A percentile compares a stretch with the other conserved stretches of the same genome.
Evolutionary conservation across 2,113 vertebrate species (phyloP).

Genomic region (Nipponia nippon): DNA sequence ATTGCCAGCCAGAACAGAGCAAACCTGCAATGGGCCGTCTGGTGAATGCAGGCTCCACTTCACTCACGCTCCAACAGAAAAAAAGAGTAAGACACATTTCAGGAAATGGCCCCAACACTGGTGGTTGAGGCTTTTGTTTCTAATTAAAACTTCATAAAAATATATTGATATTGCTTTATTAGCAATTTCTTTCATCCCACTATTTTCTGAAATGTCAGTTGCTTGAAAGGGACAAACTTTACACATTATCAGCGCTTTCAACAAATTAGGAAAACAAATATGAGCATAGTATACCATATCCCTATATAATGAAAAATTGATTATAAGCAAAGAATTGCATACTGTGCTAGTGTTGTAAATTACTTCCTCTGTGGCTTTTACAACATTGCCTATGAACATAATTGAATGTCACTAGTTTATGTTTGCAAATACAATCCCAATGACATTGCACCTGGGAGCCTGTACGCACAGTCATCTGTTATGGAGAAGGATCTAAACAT

Average conservation of each 20-base stretch:
- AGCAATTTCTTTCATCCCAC: neutral
- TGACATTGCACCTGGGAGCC: slow-evolving; percentile 73
- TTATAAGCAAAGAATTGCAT: slow-evolving; percentile 69
- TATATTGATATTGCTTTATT: neutral
- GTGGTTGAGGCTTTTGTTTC: neutral
- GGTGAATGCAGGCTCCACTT: neutral
- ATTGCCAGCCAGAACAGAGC: neutral
- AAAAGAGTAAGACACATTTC: neutral
- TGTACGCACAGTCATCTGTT: slow-evolving; percentile 51
- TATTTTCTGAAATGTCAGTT: slow-evolving; percentile 56
- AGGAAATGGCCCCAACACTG: neutral
- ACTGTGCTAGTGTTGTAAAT: slow-evolving; percentile 67
- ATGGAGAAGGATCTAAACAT: slow-evolving; percentile 65
- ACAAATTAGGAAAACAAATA: slow-evolving; percentile 62
- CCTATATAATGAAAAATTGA: slow-evolving; percentile 70
- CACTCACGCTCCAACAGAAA: neutral
- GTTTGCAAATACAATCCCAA: slow-evolving; percentile 73
- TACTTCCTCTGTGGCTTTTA: slow-evolving; percentile 76
- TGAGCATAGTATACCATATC: slow-evolving; percentile 50
- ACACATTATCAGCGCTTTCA: slow-evolving; percentile 12
- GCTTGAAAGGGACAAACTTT: slow-evolving; percentile 37
- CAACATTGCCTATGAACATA: slow-evolving; percentile 71
- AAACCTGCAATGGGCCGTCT: neutral
- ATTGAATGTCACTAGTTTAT: slow-evolving; percentile 78
- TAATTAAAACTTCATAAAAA: slow-evolving; percentile 37